A percentile compares a stretch with the other conserved stretches of the same genome.
These are phyloP conservation scores for Alitta virens DNA, from an alignment of 2,888 invertebrate genomes.

Conservation along the genomic window DNA sequence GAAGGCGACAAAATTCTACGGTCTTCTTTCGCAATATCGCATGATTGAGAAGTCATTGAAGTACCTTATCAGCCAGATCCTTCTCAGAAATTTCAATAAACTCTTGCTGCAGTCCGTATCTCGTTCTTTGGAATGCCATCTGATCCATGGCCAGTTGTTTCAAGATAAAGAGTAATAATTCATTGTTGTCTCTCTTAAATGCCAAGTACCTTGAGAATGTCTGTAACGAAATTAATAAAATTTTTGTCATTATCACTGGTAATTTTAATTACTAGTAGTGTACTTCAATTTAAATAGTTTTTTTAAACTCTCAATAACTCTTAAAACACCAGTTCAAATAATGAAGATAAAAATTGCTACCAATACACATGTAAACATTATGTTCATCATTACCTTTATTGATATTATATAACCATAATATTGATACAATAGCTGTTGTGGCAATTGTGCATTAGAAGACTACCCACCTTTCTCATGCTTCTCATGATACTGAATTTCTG, in stretches of 20 bases:
- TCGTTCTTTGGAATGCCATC: slow-evolving; percentile 68
- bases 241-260: neutral
- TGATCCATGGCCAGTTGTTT: slow-evolving; percentile 91
- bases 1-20: too few species aligned
- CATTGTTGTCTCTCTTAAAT: slow-evolving; percentile 94
- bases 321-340: too few species aligned
- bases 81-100: slow-evolving; percentile 82
- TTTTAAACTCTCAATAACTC: too few species aligned
- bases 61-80: slow-evolving; percentile 74
- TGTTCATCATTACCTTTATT: too few species aligned
- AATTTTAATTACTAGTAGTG: neutral
- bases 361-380: too few species aligned
- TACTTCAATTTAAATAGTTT: too few species aligned
- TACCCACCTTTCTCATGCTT: slow-evolving; percentile 81
- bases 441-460: too few species aligned
- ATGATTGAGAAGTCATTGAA: slow-evolving; percentile 5
- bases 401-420: too few species aligned
- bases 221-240: slow-evolving; percentile 59
- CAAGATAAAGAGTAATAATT: slow-evolving; percentile 89
- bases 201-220: slow-evolving; percentile 90
- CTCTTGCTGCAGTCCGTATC: slow-evolving; percentile 62
- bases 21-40: too few species aligned
- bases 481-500: slow-evolving; percentile 99
- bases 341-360: too few species aligned
- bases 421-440: too few species aligned